Evolutionary conservation across 1,140 invertebrate genomes (phyloP).

Genomic region (Lethrus apterus): DNA sequence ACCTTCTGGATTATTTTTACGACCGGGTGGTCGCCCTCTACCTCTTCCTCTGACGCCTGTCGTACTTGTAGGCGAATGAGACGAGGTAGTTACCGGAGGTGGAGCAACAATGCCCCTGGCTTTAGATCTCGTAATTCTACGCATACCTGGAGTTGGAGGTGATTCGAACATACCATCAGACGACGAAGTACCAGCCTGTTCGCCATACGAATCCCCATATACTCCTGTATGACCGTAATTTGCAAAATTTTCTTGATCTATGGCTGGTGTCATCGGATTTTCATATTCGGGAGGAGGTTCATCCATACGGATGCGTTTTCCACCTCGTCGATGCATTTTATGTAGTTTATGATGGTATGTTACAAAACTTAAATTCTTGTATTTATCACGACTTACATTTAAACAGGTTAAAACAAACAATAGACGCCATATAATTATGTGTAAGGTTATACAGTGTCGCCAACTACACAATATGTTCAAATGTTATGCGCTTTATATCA

Average conservation of each 20-base stretch:
- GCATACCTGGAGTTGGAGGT: conserved; percentile 38
- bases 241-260: conserved; percentile 46
- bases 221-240: conserved; percentile 25
- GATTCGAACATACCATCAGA: conserved; percentile 39
- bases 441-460: too few species aligned
- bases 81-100: conserved; percentile 2
- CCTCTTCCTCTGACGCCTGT: conserved; percentile 23
- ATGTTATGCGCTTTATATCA: too few species aligned
- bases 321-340: conserved; percentile 73
- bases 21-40: conserved; percentile 40
- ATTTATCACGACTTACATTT: too few species aligned
- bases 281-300: conserved; percentile 82
- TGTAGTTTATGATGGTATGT: too few species aligned
- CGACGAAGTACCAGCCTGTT: conserved; percentile 35
- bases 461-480: too few species aligned
- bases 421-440: too few species aligned
- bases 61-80: conserved; percentile 29
- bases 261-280: conserved; percentile 67
- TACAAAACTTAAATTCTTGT: too few species aligned
- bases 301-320: conserved; percentile 85
- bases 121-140: conserved; percentile 44
- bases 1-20: conserved; percentile 38
- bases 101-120: conserved; percentile 39
- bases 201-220: conserved; percentile 32
- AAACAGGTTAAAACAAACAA: too few species aligned